Evolutionary conservation across 2,888 invertebrate genomes (phyloP).

Genomic region (Lasioglossum zephyrum): DNA sequence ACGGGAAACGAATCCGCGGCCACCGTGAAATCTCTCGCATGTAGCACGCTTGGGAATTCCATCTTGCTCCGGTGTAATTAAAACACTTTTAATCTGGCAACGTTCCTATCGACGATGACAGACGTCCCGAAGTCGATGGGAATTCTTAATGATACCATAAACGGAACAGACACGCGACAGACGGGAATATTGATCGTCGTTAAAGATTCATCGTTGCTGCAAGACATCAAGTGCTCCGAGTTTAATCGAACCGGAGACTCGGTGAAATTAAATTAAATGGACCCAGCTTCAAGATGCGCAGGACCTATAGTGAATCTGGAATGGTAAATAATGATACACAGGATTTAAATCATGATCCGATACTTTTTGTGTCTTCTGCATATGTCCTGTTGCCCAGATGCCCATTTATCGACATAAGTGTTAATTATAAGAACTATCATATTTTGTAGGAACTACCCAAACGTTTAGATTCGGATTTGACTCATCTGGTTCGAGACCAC

Average conservation of each 20-base stretch:
- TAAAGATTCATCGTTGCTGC: neutral
- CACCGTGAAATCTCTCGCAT: slow-evolving; percentile 15
- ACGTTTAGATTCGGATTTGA: no score
- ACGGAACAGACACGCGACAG: slow-evolving; percentile 5
- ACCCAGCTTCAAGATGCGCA: neutral
- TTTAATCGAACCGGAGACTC: neutral
- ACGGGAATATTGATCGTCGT: neutral
- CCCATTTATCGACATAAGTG: no score
- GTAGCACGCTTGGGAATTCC: neutral
- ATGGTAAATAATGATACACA: neutral
- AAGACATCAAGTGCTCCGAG: neutral
- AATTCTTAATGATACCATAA: neutral
- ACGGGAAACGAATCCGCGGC: slow-evolving; percentile 27
- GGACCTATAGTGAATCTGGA: neutral
- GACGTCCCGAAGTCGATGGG: neutral
- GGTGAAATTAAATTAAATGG: neutral
- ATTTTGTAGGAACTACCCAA: no score
- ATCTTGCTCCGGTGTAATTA: slow-evolving; percentile 31
- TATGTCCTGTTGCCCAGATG: neutral
- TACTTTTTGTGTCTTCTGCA: neutral
- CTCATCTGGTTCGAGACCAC: no score
- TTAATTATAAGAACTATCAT: no score
- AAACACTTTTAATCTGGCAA: slow-evolving; percentile 12
- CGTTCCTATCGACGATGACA: neutral
- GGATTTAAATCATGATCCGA: neutral